These are phyloP conservation scores for Thomomys bottae DNA, from an alignment of 2,113 vertebrate species.

Conservation along the genomic window DNA sequence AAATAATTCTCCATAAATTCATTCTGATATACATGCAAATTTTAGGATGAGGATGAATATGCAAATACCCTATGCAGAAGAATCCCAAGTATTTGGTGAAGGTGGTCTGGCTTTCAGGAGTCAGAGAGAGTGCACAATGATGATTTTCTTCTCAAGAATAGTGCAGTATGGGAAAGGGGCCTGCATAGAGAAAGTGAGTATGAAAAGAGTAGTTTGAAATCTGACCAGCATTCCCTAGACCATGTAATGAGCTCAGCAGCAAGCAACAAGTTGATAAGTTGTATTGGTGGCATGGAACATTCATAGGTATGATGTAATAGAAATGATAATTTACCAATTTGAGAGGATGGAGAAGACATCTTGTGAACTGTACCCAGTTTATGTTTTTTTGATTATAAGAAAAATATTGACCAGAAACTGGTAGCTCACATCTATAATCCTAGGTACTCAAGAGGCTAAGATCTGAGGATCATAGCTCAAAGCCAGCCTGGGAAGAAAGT, in stretches of 20 bases:
- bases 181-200: not conserved
- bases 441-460: too few relatives aligned
- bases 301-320: fast-evolving
- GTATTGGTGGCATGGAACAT: fast-evolving
- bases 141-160: not conserved
- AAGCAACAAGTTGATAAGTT: not conserved
- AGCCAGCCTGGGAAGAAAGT: too few relatives aligned
- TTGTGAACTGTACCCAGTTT: not conserved
- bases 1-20: not conserved
- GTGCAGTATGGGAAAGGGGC: not conserved
- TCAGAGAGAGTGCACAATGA: not conserved
- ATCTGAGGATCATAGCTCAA: too few relatives aligned
- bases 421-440: too few relatives aligned
- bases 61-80: too few relatives aligned
- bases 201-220: not conserved
- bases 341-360: not conserved
- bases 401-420: not conserved
- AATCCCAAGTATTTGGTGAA: not conserved
- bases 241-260: not conserved
- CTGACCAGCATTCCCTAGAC: not conserved
- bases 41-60: too few relatives aligned
- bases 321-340: not conserved
- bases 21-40: not conserved
- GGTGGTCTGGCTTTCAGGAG: not conserved
- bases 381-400: not conserved